phyloP scores from a whole-genome alignment of 2,113 vertebrate species.

The Eonycteris spelaea region DNA sequence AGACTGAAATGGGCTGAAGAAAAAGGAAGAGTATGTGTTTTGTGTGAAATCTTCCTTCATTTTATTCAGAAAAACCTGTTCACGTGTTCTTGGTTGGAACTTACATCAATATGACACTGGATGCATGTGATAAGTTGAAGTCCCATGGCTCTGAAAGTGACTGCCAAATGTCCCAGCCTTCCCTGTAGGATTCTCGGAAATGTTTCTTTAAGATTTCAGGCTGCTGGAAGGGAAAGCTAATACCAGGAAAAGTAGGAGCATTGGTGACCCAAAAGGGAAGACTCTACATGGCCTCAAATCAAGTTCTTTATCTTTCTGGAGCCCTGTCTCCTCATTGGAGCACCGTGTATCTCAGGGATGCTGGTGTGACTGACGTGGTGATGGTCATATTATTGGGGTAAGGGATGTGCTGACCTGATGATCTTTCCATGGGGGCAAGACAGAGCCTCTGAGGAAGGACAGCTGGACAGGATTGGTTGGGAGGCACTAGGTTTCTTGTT shows the following conservation, averaged over 20 bases:
- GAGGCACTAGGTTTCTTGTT: neutral
- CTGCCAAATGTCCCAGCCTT: neutral
- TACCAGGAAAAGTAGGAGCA: neutral
- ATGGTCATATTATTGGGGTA: neutral
- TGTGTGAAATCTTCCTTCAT: neutral
- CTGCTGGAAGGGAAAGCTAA: neutral
- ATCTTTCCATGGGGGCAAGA: neutral
- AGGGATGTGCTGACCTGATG: neutral
- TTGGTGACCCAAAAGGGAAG: neutral
- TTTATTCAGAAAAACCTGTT: neutral
- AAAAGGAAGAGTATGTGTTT: neutral
- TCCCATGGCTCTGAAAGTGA: neutral
- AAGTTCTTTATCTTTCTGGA: neutral
- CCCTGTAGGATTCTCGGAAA: neutral
- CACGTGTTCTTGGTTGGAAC: neutral
- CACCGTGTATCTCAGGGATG: neutral
- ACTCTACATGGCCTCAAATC: neutral
- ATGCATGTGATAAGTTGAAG: neutral
- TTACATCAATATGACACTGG: neutral
- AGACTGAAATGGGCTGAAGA: neutral
- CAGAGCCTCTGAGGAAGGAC: neutral
- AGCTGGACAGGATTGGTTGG: neutral
- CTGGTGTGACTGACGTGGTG: neutral
- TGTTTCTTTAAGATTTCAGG: neutral
- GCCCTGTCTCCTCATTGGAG: neutral